Percentiles rank a stretch among this genome's conserved stretches.
Evolutionary conservation across 2,113 vertebrate genomes (phyloP).

Genomic region (Channa argus): DNA sequence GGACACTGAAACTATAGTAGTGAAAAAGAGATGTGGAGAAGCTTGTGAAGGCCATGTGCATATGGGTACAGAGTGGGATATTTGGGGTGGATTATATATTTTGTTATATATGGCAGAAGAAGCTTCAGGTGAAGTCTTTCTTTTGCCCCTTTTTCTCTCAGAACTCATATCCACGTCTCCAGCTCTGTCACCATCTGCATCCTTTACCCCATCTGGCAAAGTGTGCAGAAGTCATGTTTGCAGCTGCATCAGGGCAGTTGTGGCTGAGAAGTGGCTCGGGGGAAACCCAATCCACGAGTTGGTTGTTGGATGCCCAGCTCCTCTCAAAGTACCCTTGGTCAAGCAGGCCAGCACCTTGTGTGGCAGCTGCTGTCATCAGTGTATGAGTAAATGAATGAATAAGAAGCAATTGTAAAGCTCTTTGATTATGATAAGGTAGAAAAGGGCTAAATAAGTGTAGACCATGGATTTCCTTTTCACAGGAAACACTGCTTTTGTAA

Average conservation of each 20-base stretch:
- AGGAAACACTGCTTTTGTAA: slow-evolving; percentile 1
- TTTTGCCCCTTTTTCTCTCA: slow-evolving; percentile 51
- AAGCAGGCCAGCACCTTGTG: too few relatives aligned
- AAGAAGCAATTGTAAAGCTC: too few relatives aligned
- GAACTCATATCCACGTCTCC: slow-evolving; percentile 64
- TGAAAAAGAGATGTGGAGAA: slow-evolving; percentile 75
- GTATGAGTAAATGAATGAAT: too few relatives aligned
- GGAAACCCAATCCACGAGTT: too few relatives aligned
- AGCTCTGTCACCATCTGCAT: slow-evolving; percentile 71
- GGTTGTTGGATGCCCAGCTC: too few relatives aligned
- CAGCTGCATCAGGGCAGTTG: not conserved
- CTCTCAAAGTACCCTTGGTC: too few relatives aligned
- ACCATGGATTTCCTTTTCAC: not conserved
- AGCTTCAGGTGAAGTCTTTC: slow-evolving; percentile 37
- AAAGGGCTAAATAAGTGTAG: too few relatives aligned
- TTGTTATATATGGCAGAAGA: slow-evolving; percentile 18
- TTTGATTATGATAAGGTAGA: too few relatives aligned
- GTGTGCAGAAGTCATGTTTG: slow-evolving; percentile 63
- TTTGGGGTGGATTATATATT: slow-evolving; percentile 16
- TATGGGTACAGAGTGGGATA: slow-evolving; percentile 27
- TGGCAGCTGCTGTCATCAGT: too few relatives aligned
- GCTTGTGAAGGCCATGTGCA: slow-evolving; percentile 42
- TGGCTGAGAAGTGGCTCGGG: too few relatives aligned
- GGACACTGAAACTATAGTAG: slow-evolving; percentile 59
- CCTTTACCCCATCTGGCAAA: slow-evolving; percentile 43